Evolutionary conservation across 2,113 vertebrate genomes (phyloP), one percentile per base, ranked within the genome.

Genomic region (Leptosomus discolor): DNA sequence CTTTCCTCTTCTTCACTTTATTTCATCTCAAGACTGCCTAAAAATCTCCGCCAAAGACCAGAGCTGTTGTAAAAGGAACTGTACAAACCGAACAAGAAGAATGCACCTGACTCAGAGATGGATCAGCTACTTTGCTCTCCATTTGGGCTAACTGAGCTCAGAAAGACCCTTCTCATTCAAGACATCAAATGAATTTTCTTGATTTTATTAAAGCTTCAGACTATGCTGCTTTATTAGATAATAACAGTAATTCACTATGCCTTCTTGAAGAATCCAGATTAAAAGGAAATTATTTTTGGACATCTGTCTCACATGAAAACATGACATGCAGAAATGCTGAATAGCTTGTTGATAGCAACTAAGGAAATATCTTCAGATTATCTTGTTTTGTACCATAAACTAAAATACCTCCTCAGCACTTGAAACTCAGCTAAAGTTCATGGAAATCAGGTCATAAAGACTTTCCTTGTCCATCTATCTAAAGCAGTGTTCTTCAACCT

Each of bases 381-480:
- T 0, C 11, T 67, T 70, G 13, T 54, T 87, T 92, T 87, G 51
- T 75, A 14, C 41, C 4, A 12, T 30, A 75, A 68, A 64, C 43
- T 91, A 96, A 95, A 97, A 43, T 36, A 78, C 65, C 8, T 91
- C 13, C 61, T 95, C 95, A 97, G 94, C 89, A 96, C 64, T 29
- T 89, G 90, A 85, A 96, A 95, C 80, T 95, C 46, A 91, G 30
- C 39, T 91, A 75, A 96, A 96, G 93, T 93, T 94, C 92, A 96
- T 91, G 69, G 51, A 96, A 96, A 97, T 94, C 60, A 96, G 60
- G 84, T 96, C 93, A 89, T 74, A 78, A 84, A 94, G 91, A 94
- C 89, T 91, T 92, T 96, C 93, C 94, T 95, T 95, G 92, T 93
- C 94, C 84, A 84, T 87, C 84, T 82, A 81, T 94, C 93, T 82